These are phyloP conservation scores for Dromaius novaehollandiae DNA, from an alignment of 2,113 vertebrate species.

Conservation along the genomic window DNA sequence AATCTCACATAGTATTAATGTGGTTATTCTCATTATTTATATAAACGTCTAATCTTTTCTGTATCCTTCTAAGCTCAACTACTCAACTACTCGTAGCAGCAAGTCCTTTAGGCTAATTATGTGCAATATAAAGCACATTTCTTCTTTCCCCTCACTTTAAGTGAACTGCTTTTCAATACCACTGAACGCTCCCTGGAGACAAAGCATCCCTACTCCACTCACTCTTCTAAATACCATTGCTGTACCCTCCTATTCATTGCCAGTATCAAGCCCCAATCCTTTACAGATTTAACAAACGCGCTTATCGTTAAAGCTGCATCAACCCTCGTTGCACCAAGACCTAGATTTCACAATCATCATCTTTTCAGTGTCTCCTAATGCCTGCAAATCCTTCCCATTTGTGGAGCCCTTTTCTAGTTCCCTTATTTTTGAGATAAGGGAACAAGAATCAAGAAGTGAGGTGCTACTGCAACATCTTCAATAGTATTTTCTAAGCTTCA, in stretches of 20 bases:
- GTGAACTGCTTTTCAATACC: not conserved
- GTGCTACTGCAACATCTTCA: not conserved
- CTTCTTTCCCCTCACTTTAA: not conserved
- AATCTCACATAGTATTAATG: not conserved
- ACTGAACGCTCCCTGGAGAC: not conserved
- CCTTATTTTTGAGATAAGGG: not conserved
- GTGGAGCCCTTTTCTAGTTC: not conserved
- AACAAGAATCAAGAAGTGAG: not conserved
- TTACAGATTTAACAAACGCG: not conserved
- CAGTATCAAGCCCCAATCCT: not conserved
- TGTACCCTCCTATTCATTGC: not conserved
- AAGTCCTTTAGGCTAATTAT: not conserved
- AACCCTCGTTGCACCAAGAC: not conserved
- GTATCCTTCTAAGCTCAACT: not conserved
- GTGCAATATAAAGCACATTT: not conserved
- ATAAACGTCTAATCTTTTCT: not conserved
- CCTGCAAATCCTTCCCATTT: not conserved
- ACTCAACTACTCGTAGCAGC: not conserved
- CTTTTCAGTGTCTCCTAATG: not conserved
- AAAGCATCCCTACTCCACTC: not conserved
- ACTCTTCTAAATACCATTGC: not conserved
- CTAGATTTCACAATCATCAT: not conserved
- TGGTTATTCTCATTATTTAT: not conserved
- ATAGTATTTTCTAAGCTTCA: not conserved
- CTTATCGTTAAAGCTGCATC: not conserved